Evolutionary conservation across 2,888 invertebrate genomes (phyloP), one percentile per base, ranked within the genome.

Genomic region (Heliconius aoede): DNA sequence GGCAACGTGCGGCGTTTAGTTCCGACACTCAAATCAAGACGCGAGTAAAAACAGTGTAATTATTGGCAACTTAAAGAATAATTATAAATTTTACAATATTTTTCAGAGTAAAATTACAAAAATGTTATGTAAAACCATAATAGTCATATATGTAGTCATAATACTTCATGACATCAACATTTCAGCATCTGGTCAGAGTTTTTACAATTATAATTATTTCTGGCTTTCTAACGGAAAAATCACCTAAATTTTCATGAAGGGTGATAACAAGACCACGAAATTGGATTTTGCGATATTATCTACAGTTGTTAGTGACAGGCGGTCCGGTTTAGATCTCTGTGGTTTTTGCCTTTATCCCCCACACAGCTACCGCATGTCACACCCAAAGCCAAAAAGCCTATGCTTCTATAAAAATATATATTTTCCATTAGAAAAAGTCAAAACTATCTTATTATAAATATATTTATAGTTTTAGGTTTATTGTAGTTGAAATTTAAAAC

Each of bases 211-310:
- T 55, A 69, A 32, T 69, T 69, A 11, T 40, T 36, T 60, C 72
- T 73, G 62, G 72, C n/a, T 68, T 40, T 74, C 74, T 28, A 55
- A 46, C 51, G 75, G 74, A 80, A 77, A 79, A 89, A 90, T 90
- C 88, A 90, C 89, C 89, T 88, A 86, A 91, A 91, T 92, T 91
- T 89, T 89, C 90, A 87, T 85, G 83, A 84, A 85, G 84, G 82
- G 86, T 91, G 93, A 94, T 93, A 93, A 91, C 91, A 90, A 92
- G 93, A 92, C 93, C 92, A 90, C 93, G 91, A 93, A 94, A 94
- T 94, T 94, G 94, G 93, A 93, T 94, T 94, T 89, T 84, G 86
- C 91, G 94, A 94, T 94, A 91, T 90, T 91, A 94, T 94, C 94
- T 91, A 84, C 85, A 85, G 83, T 86, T 83, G 84, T 82, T 85